Percentiles rank a stretch among this genome's conserved stretches.
Evolutionary conservation across 2,797 vertebrate species (phyloP).

Genomic region (Chaetophractus vellerosus): DNA sequence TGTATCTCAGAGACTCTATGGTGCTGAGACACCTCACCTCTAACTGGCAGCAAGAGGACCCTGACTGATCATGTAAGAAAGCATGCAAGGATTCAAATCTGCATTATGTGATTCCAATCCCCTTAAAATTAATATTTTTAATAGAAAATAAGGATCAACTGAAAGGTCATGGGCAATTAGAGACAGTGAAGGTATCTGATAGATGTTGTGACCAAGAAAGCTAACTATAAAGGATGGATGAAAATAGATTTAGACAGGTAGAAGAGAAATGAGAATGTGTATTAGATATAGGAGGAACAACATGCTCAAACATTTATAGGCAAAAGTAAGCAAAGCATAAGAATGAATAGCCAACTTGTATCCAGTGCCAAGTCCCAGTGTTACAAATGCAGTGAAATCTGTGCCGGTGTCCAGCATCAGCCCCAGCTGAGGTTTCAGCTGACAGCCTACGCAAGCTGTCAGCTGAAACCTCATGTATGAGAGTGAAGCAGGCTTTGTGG

Average conservation of each 20-base stretch:
- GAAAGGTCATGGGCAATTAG: neutral
- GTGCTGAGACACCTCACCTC: neutral
- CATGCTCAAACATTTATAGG: neutral
- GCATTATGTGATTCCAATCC: neutral
- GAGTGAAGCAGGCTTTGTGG: neutral
- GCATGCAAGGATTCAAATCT: neutral
- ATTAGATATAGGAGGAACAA: neutral
- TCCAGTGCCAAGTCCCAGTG: neutral
- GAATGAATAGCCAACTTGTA: neutral
- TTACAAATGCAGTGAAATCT: slow-evolving; percentile 4
- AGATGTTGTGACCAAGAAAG: neutral
- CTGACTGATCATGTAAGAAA: neutral
- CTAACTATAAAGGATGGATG: neutral
- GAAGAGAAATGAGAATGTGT: neutral
- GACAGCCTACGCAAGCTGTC: neutral
- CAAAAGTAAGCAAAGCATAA: neutral
- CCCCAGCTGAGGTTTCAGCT: neutral
- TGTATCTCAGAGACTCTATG: neutral
- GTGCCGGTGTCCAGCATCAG: neutral
- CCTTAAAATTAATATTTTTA: neutral
- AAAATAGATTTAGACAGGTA: neutral
- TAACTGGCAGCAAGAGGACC: neutral
- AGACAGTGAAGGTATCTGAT: neutral
- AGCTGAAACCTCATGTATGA: neutral
- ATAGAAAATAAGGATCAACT: neutral